Evolutionary conservation across 2,113 vertebrate genomes (phyloP).

Genomic region (Xiphias gladius): DNA sequence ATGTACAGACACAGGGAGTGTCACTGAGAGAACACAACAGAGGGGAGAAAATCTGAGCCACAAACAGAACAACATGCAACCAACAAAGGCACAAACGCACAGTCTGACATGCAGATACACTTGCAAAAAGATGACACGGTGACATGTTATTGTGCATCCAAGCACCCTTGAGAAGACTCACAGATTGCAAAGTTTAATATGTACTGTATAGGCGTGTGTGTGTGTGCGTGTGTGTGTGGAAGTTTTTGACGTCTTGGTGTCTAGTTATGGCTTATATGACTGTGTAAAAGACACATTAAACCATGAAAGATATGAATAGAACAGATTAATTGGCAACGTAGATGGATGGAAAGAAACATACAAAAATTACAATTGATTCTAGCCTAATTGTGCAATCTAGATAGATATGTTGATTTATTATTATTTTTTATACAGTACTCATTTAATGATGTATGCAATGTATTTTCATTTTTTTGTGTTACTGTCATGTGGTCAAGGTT

Average conservation of each 20-base stretch:
- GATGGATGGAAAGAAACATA: neutral
- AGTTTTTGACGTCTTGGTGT: neutral
- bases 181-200: neutral
- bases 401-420: neutral
- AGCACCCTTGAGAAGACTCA: conserved; percentile 12
- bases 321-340: neutral
- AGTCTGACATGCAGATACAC: conserved; percentile 28
- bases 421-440: neutral
- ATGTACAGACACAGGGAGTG: no score
- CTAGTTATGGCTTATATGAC: neutral
- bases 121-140: conserved; percentile 29
- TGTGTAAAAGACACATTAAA: neutral
- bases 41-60: conserved; percentile 18
- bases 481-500: conserved; percentile 7
- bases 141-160: conserved; percentile 23
- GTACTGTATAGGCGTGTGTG: neutral
- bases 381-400: neutral
- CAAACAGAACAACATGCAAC: conserved; percentile 24
- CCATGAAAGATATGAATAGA: neutral
- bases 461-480: neutral
- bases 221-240: neutral
- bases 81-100: conserved; percentile 28
- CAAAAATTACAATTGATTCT: neutral
- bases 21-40: conserved; percentile 19
- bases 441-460: neutral